These are phyloP conservation scores for Silvanus unidentatus DNA, from an alignment of 2,888 invertebrate species.

Conservation along the genomic window DNA sequence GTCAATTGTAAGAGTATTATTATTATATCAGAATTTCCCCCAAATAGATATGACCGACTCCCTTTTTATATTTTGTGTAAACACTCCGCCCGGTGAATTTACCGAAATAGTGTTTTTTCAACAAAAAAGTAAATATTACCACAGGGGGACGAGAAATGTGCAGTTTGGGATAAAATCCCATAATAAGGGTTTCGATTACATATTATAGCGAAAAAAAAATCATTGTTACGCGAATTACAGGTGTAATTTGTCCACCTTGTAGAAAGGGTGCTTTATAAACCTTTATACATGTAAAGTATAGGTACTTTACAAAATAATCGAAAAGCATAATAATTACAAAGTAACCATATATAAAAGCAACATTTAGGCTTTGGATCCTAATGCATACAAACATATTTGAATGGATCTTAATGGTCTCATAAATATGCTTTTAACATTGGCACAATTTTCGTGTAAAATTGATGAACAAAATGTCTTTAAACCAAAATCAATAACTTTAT, in stretches of 20 bases:
- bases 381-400: no score
- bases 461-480: no score
- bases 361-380: no score
- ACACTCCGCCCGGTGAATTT: constrained; percentile 42
- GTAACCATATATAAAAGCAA: no score
- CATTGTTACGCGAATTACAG: not conserved
- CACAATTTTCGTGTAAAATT: no score
- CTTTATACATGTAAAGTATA: not conserved
- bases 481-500: no score
- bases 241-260: not conserved
- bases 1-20: constrained; percentile 34
- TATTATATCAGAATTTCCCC: constrained; percentile 26
- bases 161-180: constrained; percentile 38
- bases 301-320: not conserved
- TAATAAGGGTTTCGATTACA: constrained; percentile 42
- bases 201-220: not conserved
- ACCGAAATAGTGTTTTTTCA: constrained; percentile 39
- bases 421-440: no score
- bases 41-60: constrained; percentile 24
- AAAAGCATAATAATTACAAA: no score
- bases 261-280: not conserved
- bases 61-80: constrained; percentile 43
- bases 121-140: constrained; percentile 38
- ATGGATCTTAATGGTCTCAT: no score
- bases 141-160: constrained; percentile 31